A percentile compares a stretch with the other conserved stretches of the same genome.
These are phyloP conservation scores for Tragelaphus eurycerus DNA, from an alignment of 2,797 vertebrate genomes.

Conservation along the genomic window DNA sequence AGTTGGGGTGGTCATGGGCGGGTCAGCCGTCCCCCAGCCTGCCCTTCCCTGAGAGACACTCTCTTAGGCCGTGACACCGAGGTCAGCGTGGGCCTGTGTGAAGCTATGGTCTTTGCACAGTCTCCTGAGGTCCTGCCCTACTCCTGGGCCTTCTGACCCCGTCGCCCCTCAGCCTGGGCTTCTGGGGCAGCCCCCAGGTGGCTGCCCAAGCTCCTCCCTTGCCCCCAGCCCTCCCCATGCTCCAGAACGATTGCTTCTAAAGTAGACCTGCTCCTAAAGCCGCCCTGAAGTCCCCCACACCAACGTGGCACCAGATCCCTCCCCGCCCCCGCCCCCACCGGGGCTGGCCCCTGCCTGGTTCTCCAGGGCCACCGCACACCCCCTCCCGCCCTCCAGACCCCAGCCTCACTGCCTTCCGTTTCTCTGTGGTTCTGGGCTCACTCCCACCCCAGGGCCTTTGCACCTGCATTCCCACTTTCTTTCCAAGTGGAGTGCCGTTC, in stretches of 20 bases:
- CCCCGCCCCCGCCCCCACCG: too few species aligned
- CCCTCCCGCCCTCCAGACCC: background rate
- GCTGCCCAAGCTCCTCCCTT: background rate
- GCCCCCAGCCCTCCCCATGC: rapidly evolving
- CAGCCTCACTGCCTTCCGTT: rapidly evolving
- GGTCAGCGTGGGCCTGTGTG: rapidly evolving
- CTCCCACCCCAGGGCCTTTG: background rate
- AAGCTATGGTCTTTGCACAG: background rate
- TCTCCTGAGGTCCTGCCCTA: rapidly evolving
- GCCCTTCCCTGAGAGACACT: background rate
- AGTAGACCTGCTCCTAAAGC: background rate
- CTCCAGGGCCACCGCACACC: rapidly evolving
- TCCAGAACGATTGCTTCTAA: background rate
- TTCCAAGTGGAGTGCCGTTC: background rate
- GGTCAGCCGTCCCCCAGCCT: background rate
- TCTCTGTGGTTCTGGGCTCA: rapidly evolving
- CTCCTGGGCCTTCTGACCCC: background rate
- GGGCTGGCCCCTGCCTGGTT: rapidly evolving
- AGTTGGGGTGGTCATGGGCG: rapidly evolving
- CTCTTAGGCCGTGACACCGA: rapidly evolving
- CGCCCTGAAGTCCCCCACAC: background rate
- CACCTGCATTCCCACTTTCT: rapidly evolving
- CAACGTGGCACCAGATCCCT: background rate
- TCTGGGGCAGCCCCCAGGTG: rapidly evolving
- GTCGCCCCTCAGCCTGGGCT: rapidly evolving